Evolutionary conservation across 2,888 invertebrate genomes (phyloP), one percentile per base, ranked within the genome.

Genomic region (Pammene aurita): DNA sequence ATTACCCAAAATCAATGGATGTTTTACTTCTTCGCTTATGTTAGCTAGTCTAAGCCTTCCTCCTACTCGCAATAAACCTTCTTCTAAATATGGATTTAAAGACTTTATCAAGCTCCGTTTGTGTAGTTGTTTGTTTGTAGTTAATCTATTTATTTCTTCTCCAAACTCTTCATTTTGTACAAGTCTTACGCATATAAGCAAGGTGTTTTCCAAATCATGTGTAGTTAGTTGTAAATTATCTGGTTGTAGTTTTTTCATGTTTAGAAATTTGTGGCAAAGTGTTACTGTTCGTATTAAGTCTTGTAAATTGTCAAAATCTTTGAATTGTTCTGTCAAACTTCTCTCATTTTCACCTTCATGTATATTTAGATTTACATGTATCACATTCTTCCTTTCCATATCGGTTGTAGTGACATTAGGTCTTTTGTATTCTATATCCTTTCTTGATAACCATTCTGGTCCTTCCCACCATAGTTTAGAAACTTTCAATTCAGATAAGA

Each of bases 1-100:
- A 34, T 71, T 71, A 0, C 73, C 73, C 18, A 80, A 35, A 41
- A 80, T 73, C 6, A 76, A 72, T 1, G 76, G 76, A 63, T 77
- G 73, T 55, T 75, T 75, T 14, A 35, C 65, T 1, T 72, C 44
- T 6, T 67, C 57, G 14, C 52, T 13, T 14, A 75, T n/a, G 34
- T 69, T 38, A 41, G 76, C 68, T n/a, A 71, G 42, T 42, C 72
- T 68, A 11, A 78, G 44, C 13, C 76, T 62, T 18, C 77, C 77
- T 50, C 76, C 75, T 34, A 78, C 77, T 72, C 76, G 75, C 48
- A 79, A 67, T 35, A 73, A 57, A 0, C 69, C 42, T 9, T 62
- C 52, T 52, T 75, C 75, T 7, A 78, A 41, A 61, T 69, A 77
- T 6, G 76, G 76, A 46, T 71, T 73, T 1, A 78, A 52, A 0